Percentiles rank a stretch among this genome's conserved stretches.
Conservation (phyloP, 2,113 vertebrate species). For the Cygnus atratus region DNA sequence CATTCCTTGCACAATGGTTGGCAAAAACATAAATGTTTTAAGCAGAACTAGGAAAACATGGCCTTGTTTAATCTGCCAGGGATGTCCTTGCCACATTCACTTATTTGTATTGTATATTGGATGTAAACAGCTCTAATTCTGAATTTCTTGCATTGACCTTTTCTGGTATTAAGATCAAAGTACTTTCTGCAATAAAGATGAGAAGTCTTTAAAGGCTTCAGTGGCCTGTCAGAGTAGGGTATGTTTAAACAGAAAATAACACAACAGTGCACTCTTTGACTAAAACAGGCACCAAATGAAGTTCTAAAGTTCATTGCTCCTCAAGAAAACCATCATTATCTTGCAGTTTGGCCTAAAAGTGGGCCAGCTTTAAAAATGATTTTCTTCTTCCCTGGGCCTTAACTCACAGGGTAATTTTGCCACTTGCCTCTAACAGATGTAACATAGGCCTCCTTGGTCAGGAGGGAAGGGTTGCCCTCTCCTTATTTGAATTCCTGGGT, state of each 20-base stretch:
- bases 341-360: slow-evolving; percentile 26
- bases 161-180: slow-evolving; percentile 70
- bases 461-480: not conserved
- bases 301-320: slow-evolving; percentile 15
- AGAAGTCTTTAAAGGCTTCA: slow-evolving; percentile 54
- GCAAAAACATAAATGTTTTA: slow-evolving; percentile 60
- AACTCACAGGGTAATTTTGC: not conserved
- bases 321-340: slow-evolving; percentile 23
- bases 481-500: not conserved
- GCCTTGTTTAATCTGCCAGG: slow-evolving; percentile 31
- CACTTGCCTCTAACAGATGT: not conserved
- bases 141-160: slow-evolving; percentile 58
- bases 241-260: slow-evolving; percentile 65
- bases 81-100: slow-evolving; percentile 63
- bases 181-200: slow-evolving; percentile 67
- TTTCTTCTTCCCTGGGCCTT: slow-evolving; percentile 29
- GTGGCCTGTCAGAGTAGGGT: slow-evolving; percentile 46
- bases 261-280: slow-evolving; percentile 40
- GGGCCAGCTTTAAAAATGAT: not conserved
- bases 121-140: slow-evolving; percentile 72
- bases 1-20: slow-evolving; percentile 24
- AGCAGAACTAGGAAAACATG: not conserved
- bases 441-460: not conserved
- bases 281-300: slow-evolving; percentile 36
- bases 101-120: slow-evolving; percentile 34